Evolutionary conservation across 2,113 vertebrate genomes (phyloP), one percentile per base, ranked within the genome.

Genomic region (Rhadina sibilatrix): DNA sequence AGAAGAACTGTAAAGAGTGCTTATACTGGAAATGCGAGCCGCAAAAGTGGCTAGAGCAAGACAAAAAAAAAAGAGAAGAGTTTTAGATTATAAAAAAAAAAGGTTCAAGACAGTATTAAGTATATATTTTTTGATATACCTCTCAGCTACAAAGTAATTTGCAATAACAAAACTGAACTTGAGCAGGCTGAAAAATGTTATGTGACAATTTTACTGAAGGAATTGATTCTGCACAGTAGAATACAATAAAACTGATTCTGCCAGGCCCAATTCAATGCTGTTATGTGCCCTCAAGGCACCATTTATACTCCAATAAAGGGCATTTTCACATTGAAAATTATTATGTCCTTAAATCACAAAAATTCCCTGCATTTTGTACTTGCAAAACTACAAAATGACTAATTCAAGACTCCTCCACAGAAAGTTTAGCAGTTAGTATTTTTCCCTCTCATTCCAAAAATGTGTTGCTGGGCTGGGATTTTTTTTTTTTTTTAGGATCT

Each of bases 221-320:
- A 91, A 92, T 96, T 92, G 79, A 86, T 93, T 95, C 85, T 94
- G 68, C 96, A 92, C 83, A 53, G 76, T 92, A 86, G 83, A 95
- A 95, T 78, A 88, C 87, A 97, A 97, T 96, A 93, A 92, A 96
- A 80, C 71, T 44, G 38, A 86, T 91, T 90, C 85, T 94, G 82
- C 92, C 87, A 95, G 85, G 75, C 71, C 71, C 64, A 93, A 82
- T 88, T 96, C 93, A 88, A 42, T 93, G 85, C 79, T 93, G 47
- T 96, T 90, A 94, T 78, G 54, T 93, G 72, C 68, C 93, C 79
- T 95, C 33, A 60, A 90, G 92, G 90, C 85, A 90, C 83, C 68
- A 71, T 81, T 95, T 94, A 83, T 92, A 60, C 40, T 92, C 53
- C 71, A 90, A 30, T 96, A 90, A 93, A 91, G 50, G 50, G 82